Evolutionary conservation across 1,140 invertebrate species (phyloP).

Genomic region (Apis cerana): DNA sequence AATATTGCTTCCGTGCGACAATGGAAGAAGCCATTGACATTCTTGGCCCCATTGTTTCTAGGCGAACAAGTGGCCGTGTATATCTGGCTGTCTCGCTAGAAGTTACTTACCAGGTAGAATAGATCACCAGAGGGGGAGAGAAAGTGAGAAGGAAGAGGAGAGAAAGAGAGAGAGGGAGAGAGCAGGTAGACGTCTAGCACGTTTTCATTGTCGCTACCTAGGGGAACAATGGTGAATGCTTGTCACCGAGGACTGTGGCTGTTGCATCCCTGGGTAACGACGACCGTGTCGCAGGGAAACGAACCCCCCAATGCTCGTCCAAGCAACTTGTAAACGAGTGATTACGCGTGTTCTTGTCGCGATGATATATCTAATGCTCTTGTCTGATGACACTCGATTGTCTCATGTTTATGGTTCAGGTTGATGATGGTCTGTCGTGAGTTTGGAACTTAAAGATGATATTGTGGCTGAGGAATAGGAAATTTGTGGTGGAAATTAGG

Average conservation of each 20-base stretch:
- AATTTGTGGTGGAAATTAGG: no score
- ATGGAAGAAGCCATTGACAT: conserved; percentile 48
- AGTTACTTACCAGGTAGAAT: conserved; percentile 35
- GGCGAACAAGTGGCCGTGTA: conserved; percentile 41
- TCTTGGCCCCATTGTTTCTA: conserved; percentile 44
- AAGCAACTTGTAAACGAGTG: conserved; percentile 5
- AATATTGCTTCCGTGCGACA: conserved; percentile 19
- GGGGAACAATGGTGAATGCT: conserved; percentile 31
- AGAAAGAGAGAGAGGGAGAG: background rate
- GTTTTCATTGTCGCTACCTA: conserved; percentile 17
- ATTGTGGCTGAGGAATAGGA: no score
- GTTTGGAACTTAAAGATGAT: background rate
- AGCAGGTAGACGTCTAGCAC: background rate
- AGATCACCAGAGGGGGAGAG: background rate
- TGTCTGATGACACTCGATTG: background rate
- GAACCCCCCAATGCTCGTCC: background rate
- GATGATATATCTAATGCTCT: background rate
- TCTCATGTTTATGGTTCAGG: background rate
- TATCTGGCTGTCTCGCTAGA: conserved; percentile 8
- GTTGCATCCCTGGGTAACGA: conserved; percentile 11
- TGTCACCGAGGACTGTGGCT: conserved; percentile 4
- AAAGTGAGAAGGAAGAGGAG: no score
- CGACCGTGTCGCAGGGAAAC: background rate
- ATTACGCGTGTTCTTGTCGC: conserved; percentile 8
- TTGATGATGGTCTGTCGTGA: background rate